phyloP scores from a whole-genome alignment of 2,797 vertebrate genomes.

The Cheirogaleus major region DNA sequence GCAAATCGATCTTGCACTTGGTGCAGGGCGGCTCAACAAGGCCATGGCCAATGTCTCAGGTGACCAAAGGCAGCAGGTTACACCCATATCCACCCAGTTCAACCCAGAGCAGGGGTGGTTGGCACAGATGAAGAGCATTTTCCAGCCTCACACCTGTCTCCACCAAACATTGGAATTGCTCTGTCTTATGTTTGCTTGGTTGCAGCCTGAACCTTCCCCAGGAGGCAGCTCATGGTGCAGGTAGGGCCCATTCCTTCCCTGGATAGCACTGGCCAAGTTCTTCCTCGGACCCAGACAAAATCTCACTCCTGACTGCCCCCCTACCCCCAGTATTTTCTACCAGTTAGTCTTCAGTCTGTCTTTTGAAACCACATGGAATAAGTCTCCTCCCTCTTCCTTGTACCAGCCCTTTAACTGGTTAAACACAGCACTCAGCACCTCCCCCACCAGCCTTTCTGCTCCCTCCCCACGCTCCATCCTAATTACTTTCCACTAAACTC shows the following conservation, averaged over 20 bases:
- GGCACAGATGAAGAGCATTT: neutral
- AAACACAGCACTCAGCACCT: neutral
- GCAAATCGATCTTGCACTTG: neutral
- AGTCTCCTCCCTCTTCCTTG: neutral
- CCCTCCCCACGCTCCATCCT: neutral
- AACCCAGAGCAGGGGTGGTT: neutral
- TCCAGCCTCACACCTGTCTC: neutral
- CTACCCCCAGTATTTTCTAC: neutral
- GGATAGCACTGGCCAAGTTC: neutral
- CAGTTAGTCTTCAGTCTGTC: neutral
- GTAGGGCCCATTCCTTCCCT: too few relatives aligned
- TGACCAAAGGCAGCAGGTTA: neutral
- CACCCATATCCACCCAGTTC: neutral
- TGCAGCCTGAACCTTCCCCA: neutral
- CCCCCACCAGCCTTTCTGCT: too few relatives aligned
- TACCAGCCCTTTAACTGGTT: neutral
- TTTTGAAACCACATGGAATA: neutral
- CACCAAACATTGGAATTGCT: neutral
- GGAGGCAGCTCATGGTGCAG: rapidly evolving
- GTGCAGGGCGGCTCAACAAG: neutral
- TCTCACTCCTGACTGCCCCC: too few relatives aligned
- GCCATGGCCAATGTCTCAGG: neutral
- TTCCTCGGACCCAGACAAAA: neutral
- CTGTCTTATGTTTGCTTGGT: neutral
- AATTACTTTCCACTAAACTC: neutral